phyloP scores from a whole-genome alignment of 92 coral and sea anemone genomes.

The Desmophyllum pertusum region DNA sequence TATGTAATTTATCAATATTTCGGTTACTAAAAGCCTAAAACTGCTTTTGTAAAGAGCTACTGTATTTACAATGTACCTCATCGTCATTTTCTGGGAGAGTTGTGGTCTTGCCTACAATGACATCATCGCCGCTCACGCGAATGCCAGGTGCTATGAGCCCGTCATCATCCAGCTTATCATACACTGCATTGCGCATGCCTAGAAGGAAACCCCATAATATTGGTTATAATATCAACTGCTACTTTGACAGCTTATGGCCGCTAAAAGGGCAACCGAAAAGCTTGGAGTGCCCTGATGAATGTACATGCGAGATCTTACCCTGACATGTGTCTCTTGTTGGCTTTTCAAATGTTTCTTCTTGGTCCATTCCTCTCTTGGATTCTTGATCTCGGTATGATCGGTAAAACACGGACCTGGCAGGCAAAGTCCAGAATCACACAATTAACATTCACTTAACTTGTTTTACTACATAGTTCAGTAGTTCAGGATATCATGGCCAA shows the following conservation, averaged over 20 bases:
- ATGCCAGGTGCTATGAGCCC: conserved; percentile 98
- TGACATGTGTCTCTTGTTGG: conserved; percentile 92
- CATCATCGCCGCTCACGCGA: conserved; percentile 99
- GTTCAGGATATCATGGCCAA: not conserved
- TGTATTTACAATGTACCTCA: conserved; percentile 72
- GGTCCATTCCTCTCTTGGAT: conserved; percentile 92
- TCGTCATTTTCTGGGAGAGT: conserved; percentile 98
- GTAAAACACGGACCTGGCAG: conserved; percentile 95
- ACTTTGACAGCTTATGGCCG: too few species aligned
- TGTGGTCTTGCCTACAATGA: conserved; percentile 93
- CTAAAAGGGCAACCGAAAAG: not conserved
- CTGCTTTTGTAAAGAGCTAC: too few species aligned
- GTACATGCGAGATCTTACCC: conserved; percentile 41
- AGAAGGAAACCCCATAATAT: not conserved
- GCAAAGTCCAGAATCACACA: not conserved
- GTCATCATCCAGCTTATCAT: conserved; percentile 97
- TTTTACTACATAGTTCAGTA: too few species aligned
- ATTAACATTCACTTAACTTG: not conserved
- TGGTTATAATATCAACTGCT: not conserved
- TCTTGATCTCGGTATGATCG: conserved; percentile 99
- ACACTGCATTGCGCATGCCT: conserved; percentile 99
- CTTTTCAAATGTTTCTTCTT: conserved; percentile 95
- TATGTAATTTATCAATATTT: not conserved
- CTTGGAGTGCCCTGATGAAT: not conserved
- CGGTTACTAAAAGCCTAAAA: not conserved